Evolutionary conservation across 2,888 invertebrate species (phyloP).

Genomic region (Xylota segnis): DNA sequence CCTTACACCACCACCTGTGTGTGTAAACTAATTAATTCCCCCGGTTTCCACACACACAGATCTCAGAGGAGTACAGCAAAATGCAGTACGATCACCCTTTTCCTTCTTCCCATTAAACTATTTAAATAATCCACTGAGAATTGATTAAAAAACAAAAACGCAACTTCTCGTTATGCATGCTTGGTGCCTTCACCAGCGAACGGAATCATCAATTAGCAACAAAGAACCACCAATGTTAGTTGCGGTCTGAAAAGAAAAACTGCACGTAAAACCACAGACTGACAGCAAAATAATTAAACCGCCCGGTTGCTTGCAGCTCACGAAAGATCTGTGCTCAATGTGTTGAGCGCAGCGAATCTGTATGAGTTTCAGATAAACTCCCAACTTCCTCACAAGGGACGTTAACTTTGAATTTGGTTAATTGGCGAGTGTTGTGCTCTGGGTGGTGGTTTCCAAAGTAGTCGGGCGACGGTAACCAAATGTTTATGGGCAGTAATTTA

Average conservation of each 20-base stretch:
- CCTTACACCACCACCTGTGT: constrained; percentile 48
- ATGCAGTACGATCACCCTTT: constrained; percentile 13
- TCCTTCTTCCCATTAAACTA: constrained; percentile 37
- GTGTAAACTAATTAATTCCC: constrained; percentile 55
- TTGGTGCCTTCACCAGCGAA: constrained; percentile 41
- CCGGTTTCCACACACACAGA: constrained; percentile 31
- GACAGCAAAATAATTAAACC: constrained; percentile 68
- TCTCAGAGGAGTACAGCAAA: constrained; percentile 44
- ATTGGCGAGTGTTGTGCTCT: constrained; percentile 27
- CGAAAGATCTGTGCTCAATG: constrained; percentile 33
- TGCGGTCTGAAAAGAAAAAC: constrained; percentile 62
- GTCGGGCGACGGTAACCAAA: constrained; percentile 33
- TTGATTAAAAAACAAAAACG: constrained; percentile 46
- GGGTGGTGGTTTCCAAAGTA: constrained; percentile 16
- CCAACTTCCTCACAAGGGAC: constrained; percentile 44
- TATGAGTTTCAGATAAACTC: constrained; percentile 44
- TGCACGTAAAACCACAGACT: constrained; percentile 51
- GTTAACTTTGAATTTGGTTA: constrained; percentile 44
- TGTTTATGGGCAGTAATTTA: constrained; percentile 56
- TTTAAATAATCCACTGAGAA: constrained; percentile 59
- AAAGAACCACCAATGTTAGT: constrained; percentile 56
- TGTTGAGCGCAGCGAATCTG: constrained; percentile 11
- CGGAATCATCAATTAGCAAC: constrained; percentile 68
- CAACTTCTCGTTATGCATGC: constrained; percentile 54
- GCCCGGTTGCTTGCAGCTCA: constrained; percentile 44